These are phyloP conservation scores for Apogon talboti DNA, from an alignment of 2,797 vertebrate genomes.

Conservation along the genomic window DNA sequence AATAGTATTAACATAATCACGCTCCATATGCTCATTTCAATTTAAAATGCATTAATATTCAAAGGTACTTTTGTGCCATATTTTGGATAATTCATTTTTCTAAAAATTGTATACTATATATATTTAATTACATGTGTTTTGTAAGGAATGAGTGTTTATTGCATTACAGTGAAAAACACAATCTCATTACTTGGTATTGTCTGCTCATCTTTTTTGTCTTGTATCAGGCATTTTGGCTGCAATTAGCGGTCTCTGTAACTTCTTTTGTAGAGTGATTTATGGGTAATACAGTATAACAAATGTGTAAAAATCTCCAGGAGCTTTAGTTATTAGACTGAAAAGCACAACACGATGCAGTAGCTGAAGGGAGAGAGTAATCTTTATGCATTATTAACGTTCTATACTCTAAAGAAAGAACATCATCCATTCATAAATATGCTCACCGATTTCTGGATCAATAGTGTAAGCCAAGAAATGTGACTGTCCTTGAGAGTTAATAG, in stretches of 20 bases:
- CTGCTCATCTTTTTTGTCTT: constrained; percentile 29
- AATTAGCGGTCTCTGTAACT: constrained; percentile 14
- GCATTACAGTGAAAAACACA: constrained; percentile 23
- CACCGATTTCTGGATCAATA: constrained; percentile 62
- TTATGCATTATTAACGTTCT: constrained; percentile 43
- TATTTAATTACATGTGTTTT: constrained; percentile 52
- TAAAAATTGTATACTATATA: constrained; percentile 33
- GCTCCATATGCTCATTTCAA: constrained; percentile 26
- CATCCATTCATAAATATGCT: constrained; percentile 52
- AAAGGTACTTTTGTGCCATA: constrained; percentile 41
- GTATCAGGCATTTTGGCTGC: constrained; percentile 29
- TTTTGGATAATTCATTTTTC: constrained; percentile 48
- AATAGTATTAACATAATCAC: constrained; percentile 19
- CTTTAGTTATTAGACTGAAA: constrained; percentile 42
- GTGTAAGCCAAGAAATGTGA: constrained; percentile 53
- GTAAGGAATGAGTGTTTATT: constrained; percentile 21
- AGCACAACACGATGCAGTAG: constrained; percentile 46
- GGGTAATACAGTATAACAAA: constrained; percentile 12
- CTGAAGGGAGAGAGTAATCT: constrained; percentile 38
- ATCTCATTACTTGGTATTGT: constrained; percentile 30
- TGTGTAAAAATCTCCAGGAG: constrained; percentile 28
- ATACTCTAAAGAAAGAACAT: constrained; percentile 55
- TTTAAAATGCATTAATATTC: constrained; percentile 37
- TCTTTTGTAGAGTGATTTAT: constrained; percentile 18
- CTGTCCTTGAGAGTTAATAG: constrained; percentile 47